phyloP scores from a whole-genome alignment of 2,797 vertebrate genomes.

The Iguana delicatissima region DNA sequence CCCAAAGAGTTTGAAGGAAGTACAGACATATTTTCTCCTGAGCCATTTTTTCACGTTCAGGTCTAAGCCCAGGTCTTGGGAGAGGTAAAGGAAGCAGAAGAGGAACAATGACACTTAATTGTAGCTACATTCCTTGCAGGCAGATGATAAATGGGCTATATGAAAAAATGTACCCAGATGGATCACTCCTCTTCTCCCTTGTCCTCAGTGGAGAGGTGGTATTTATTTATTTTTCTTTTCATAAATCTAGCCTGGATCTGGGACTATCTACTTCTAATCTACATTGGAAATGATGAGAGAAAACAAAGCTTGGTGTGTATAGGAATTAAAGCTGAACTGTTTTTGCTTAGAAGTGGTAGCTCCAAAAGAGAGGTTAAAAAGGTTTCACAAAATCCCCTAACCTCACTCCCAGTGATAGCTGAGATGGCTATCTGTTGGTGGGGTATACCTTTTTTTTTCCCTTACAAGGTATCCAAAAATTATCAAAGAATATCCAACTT shows the following conservation, averaged over 20 bases:
- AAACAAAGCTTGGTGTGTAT: not conserved
- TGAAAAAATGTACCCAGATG: conserved; percentile 14
- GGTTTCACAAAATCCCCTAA: too few species aligned
- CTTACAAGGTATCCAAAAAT: too few species aligned
- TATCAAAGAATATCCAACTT: not conserved
- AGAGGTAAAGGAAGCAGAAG: conserved; percentile 13
- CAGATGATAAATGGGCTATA: conserved; percentile 34
- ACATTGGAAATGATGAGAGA: not conserved
- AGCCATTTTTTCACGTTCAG: conserved; percentile 33
- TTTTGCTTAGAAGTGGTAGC: not conserved
- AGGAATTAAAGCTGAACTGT: not conserved
- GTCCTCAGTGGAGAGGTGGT: conserved; percentile 29
- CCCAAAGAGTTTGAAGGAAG: not conserved
- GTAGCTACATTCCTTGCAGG: conserved; percentile 2
- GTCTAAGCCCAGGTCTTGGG: conserved; percentile 26
- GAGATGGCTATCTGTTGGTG: too few species aligned
- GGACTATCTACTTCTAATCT: conserved; percentile 52
- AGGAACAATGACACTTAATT: conserved; percentile 65
- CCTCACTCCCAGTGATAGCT: too few species aligned
- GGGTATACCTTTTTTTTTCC: too few species aligned
- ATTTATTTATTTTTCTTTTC: conserved; percentile 51
- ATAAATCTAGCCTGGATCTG: conserved; percentile 59
- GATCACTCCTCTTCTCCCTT: conserved; percentile 26
- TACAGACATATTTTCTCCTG: not conserved
- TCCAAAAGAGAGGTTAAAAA: too few species aligned